phyloP scores from a whole-genome alignment of 2,797 vertebrate species.

The Apogon talboti region DNA sequence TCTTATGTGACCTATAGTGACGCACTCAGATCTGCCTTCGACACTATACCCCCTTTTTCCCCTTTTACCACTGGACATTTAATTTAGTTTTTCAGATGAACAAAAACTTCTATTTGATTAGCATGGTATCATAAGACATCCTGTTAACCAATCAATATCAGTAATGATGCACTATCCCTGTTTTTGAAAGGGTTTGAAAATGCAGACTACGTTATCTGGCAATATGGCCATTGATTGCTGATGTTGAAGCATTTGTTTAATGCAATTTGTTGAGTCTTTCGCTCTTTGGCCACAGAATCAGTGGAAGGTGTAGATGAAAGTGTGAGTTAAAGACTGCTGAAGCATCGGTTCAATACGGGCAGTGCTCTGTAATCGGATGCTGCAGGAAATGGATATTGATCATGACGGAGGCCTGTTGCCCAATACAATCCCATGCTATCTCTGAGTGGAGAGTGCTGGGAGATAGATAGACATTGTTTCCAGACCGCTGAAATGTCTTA shows the following conservation, averaged over 20 bases:
- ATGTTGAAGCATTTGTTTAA: conserved; percentile 77
- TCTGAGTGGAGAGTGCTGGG: conserved; percentile 48
- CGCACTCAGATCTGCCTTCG: neutral
- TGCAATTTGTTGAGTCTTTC: conserved; percentile 76
- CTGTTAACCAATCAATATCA: conserved; percentile 62
- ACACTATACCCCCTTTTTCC: neutral
- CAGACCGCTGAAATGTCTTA: conserved; percentile 22
- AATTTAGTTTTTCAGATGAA: conserved; percentile 48
- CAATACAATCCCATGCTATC: conserved; percentile 57
- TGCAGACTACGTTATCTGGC: conserved; percentile 42
- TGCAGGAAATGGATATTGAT: conserved; percentile 85
- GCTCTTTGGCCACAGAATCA: conserved; percentile 61
- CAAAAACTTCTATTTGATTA: conserved; percentile 61
- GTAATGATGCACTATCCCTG: conserved; percentile 46
- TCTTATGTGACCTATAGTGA: neutral
- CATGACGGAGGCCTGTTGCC: conserved; percentile 71
- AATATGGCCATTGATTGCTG: conserved; percentile 60
- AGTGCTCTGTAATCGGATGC: conserved; percentile 82
- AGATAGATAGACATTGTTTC: conserved; percentile 39
- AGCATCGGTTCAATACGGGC: conserved; percentile 82
- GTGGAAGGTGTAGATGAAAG: conserved; percentile 79
- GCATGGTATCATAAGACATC: conserved; percentile 52
- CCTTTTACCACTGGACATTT: conserved; percentile 23
- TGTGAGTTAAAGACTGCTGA: conserved; percentile 83
- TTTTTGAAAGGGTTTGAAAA: conserved; percentile 49